Conservation (phyloP, 2,797 vertebrate genomes). For the Darevskia mixta region DNA sequence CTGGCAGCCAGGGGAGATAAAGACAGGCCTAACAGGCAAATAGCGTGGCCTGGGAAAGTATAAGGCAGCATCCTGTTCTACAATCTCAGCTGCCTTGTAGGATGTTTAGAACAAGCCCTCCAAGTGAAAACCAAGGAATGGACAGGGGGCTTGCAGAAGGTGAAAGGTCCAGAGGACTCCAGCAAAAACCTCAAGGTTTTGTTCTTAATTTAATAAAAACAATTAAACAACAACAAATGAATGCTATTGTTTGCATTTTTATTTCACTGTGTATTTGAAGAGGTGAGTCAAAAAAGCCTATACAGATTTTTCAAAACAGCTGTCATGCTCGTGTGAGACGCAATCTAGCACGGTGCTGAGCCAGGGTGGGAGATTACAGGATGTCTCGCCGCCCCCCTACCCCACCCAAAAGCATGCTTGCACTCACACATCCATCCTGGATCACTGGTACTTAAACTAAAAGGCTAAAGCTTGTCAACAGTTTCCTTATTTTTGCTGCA, state of each 20-base stretch:
- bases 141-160: not conserved
- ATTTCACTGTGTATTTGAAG: not conserved
- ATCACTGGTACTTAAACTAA: no score
- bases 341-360: not conserved
- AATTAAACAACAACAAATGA: no score
- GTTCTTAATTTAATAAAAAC: not conserved
- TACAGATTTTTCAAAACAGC: not conserved
- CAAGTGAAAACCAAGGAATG: not conserved
- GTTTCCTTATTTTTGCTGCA: no score
- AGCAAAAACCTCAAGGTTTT: not conserved
- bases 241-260: no score
- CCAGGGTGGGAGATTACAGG: not conserved
- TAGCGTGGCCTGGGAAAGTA: not conserved
- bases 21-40: not conserved
- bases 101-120: not conserved
- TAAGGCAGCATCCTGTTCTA: not conserved
- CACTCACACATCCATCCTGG: no score
- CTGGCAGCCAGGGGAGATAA: not conserved
- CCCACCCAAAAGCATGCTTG: no score
- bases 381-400: no score
- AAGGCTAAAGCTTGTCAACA: no score
- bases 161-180: not conserved
- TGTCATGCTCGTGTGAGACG: not conserved
- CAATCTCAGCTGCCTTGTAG: no score
- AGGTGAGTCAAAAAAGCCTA: not conserved